Conservation (phyloP, 2,888 invertebrate genomes). For the Crematogaster levior region DNA sequence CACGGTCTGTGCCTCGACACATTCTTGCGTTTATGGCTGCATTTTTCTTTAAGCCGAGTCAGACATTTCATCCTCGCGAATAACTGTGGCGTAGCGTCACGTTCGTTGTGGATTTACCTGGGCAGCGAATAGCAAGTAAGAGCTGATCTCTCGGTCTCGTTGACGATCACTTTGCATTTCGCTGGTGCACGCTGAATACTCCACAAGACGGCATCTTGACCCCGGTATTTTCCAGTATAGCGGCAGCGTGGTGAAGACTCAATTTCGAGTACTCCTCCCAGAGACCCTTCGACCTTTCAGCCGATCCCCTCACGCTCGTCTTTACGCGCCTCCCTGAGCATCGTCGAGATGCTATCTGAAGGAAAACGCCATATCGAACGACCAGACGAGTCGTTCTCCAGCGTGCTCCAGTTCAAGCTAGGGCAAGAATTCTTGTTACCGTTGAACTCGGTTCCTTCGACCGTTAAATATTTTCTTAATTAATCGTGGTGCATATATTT, state of each 20-base stretch:
- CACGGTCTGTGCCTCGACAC: too few species aligned
- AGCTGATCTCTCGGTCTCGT: conserved; percentile 41
- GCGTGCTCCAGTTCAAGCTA: not conserved
- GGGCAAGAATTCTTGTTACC: not conserved
- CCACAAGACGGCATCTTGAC: conserved; percentile 69
- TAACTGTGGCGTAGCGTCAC: not conserved
- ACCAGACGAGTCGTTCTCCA: not conserved
- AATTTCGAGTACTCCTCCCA: conserved; percentile 68
- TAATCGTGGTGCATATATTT: not conserved
- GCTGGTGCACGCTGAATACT: conserved; percentile 50
- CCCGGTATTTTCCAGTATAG: conserved; percentile 64
- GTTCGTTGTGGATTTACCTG: conserved; percentile 50
- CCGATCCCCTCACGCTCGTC: conserved; percentile 49
- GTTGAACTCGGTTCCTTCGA: not conserved
- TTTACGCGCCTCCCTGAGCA: conserved; percentile 54
- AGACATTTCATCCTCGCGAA: not conserved
- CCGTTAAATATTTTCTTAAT: not conserved
- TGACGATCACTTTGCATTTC: conserved; percentile 56
- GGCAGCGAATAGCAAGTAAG: conserved; percentile 30
- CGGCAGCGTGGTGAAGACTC: conserved; percentile 62
- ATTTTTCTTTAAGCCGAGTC: conserved; percentile 24
- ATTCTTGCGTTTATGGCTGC: conserved; percentile 14
- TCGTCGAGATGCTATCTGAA: conserved; percentile 61
- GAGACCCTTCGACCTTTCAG: conserved; percentile 62
- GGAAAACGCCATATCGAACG: conserved; percentile 56